Evolutionary conservation across 2,113 vertebrate genomes (phyloP), one percentile per base, ranked within the genome.

Genomic region (Orientallactaga bullata): DNA sequence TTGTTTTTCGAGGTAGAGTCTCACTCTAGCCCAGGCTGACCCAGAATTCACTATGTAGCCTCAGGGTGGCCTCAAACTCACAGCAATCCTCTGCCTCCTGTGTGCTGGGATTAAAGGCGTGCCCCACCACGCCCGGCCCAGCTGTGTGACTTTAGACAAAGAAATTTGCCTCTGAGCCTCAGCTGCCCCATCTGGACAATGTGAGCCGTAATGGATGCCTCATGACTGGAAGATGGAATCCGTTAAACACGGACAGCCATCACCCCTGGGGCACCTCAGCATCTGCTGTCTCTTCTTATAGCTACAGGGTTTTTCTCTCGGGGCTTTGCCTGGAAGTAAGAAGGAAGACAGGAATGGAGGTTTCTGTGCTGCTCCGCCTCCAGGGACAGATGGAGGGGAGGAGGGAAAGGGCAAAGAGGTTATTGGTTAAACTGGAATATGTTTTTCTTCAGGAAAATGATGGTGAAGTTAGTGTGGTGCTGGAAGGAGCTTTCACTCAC

Each of bases 361-460:
- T 87, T 58, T 84, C 79, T 21, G 15, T 85, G 81, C 89, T 87
- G 35, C 76, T 93, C 84, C 61, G 7, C 74, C 88, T 95, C 79
- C 30, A 42, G 91, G 84, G 68, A 95, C 95, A 95, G 94, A 96
- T 95, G 95, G 94, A n/a, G 78, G 78, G 51, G 24, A 91, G 85
- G 89, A 74, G 71, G 91, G 65, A 77, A 8, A 93, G 87, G 68
- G 55, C 79, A 61, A 60, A 77, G 81, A 94, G 96, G 92, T 97
- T 83, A 89, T 55, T 86, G 83, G 71, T 76, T 82, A 91, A 94
- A 61, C 77, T 90, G 72, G 74, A 95, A 88, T 21, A 68, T 74
- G 91, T 94, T 35, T 81, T 95, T 97, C 95, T 85, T 86, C 93
- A 85, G 84, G 86, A 35, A 91, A 80, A 91, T 84, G 72, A 95